Base-by-base conservation (phyloP, 2,113 vertebrate genomes). In the Semnopithecus entellus region DNA sequence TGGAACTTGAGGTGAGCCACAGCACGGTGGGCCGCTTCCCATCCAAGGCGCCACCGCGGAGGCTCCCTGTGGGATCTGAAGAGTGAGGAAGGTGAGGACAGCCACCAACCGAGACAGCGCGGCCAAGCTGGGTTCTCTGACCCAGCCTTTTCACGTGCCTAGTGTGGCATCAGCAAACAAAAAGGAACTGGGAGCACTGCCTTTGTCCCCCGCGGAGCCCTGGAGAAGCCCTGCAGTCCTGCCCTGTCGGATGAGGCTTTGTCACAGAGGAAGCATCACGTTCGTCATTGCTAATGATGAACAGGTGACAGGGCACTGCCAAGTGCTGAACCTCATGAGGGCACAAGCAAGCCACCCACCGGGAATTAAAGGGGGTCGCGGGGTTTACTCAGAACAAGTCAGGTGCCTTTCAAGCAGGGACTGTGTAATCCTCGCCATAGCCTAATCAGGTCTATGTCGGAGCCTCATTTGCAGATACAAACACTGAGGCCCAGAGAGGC, bases 1-100 rank as follows among this genome's bases (percentile, higher is more conserved):
- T 75, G 66, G 64, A 38, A 66, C 30, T 30, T 0, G 2, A 32
- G 40, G 22, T 23, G 32, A 10, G 23, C 57, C 5, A 0, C 0
- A 8, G 32, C 11, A 8, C 0, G 3, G 14, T 3, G 10, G 43
- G 17, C 73, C 20, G 27, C 52, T 38, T 72, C 78, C 59, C 22
- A 1, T 38, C 27, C n/a, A 16, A 1, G 25, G 5, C 17, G 25
- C 30, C 25, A 27, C 5, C 16, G 0, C 2, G 0, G 13, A 40
- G 61, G 64, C 35, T 57, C 52, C 85, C 78, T 30, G 0, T 4
- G 7, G 16, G 23, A n/a, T 57, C 64, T 50, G 59, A 78, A 43
- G 40, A 14, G 10, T 4, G 17, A 75, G 43, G 11, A 72, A 79
- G 20, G 38, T 16, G 57, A 17, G 8, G 27, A 6, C 12, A 2